Percentiles rank a stretch among this genome's conserved stretches.
phyloP scores from a whole-genome alignment of 2,113 vertebrate genomes.

The Gopherus flavomarginatus region DNA sequence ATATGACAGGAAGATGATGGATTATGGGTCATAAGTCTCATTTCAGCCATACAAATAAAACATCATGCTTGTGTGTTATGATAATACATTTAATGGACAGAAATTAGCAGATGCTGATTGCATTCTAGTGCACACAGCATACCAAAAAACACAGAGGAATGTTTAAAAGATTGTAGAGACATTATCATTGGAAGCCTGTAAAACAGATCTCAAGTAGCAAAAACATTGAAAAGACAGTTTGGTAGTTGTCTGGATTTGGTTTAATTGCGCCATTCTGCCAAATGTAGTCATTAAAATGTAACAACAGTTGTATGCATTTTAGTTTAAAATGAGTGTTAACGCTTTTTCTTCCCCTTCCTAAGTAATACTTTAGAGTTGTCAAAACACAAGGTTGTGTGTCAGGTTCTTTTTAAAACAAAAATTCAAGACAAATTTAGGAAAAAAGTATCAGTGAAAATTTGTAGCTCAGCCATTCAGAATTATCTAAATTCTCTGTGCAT shows the following conservation, averaged over 20 bases:
- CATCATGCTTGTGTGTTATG: constrained; percentile 85
- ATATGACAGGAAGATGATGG: constrained; percentile 89
- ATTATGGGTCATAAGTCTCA: constrained; percentile 88
- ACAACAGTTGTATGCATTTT: constrained; percentile 17
- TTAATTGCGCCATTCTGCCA: constrained; percentile 19
- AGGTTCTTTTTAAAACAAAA: constrained; percentile 47
- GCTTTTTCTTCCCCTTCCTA: constrained; percentile 64
- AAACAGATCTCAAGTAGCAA: constrained; percentile 44
- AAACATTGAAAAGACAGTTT: constrained; percentile 61
- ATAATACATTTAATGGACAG: constrained; percentile 82
- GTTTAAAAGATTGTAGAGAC: constrained; percentile 36
- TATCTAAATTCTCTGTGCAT: constrained; percentile 13
- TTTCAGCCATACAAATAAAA: constrained; percentile 89
- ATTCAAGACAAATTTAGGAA: not conserved
- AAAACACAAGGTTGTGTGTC: constrained; percentile 18
- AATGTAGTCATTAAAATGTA: constrained; percentile 44
- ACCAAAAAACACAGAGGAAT: constrained; percentile 75
- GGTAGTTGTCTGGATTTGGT: constrained; percentile 40
- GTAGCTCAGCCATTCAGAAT: not conserved
- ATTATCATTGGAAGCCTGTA: constrained; percentile 12
- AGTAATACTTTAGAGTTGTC: constrained; percentile 72
- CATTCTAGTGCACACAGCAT: constrained; percentile 73
- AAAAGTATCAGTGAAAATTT: constrained; percentile 27
- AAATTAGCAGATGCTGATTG: constrained; percentile 89
- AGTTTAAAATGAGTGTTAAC: not conserved